These are phyloP conservation scores for Eulemur rubriventer DNA, from an alignment of 2,797 vertebrate genomes.

Conservation along the genomic window DNA sequence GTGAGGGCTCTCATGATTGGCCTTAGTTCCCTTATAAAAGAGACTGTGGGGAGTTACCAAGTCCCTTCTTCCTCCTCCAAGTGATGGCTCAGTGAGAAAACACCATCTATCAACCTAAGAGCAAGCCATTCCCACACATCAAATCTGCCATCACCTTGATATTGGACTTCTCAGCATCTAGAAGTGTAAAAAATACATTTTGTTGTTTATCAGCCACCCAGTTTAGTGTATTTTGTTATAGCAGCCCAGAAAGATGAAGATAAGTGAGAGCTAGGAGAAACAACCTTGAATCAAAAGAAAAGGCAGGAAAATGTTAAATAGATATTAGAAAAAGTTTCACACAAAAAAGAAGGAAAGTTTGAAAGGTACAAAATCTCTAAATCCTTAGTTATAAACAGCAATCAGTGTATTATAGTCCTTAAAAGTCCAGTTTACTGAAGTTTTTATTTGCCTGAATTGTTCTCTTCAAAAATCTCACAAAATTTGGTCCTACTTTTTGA, in stretches of 20 bases:
- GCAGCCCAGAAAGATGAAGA: not conserved
- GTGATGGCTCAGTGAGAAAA: not conserved
- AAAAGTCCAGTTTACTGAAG: not conserved
- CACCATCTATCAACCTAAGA: not conserved
- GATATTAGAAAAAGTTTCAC: not conserved
- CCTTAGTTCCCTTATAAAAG: not conserved
- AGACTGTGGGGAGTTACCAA: not conserved
- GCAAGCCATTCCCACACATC: not conserved
- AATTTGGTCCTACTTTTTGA: not conserved
- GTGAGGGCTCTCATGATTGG: not conserved
- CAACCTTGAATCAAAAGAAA: not conserved
- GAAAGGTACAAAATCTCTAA: not conserved
- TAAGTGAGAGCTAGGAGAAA: not conserved
- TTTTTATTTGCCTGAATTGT: not conserved
- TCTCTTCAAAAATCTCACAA: not conserved
- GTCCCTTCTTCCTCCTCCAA: not conserved
- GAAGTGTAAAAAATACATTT: not conserved
- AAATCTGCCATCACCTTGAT: not conserved
- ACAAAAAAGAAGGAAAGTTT: not conserved
- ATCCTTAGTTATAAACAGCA: not conserved
- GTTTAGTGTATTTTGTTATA: not conserved
- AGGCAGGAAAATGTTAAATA: not conserved
- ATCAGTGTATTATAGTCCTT: not conserved
- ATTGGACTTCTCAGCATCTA: not conserved
- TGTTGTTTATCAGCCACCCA: not conserved